phyloP scores from a whole-genome alignment of 2,113 vertebrate genomes.

The Edolisoma coerulescens region DNA sequence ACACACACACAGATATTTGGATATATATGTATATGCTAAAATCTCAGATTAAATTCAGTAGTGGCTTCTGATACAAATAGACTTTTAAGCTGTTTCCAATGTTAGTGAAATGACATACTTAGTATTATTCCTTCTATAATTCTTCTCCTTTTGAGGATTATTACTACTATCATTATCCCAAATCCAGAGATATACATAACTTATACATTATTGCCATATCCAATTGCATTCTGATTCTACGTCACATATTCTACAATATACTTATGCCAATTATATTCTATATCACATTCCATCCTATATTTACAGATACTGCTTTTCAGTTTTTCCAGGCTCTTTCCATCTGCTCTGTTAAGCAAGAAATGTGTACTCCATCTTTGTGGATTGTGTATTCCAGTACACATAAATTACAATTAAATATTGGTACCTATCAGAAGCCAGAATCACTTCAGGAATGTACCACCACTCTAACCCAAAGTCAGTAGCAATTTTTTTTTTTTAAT shows the following conservation, averaged over 20 bases:
- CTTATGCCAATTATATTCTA: not conserved
- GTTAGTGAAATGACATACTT: not conserved
- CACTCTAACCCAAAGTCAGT: not conserved
- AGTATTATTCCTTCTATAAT: not conserved
- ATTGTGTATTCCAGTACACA: not conserved
- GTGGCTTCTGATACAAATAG: not conserved
- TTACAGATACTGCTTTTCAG: not conserved
- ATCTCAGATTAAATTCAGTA: not conserved
- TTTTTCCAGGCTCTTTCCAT: not conserved
- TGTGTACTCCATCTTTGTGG: not conserved
- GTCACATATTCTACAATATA: not conserved
- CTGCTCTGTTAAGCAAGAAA: not conserved
- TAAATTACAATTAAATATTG: not conserved
- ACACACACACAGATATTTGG: not conserved
- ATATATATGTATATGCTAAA: not conserved
- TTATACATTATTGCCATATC: not conserved
- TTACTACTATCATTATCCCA: not conserved
- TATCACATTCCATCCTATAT: not conserved
- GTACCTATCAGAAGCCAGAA: not conserved
- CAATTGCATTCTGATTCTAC: not conserved
- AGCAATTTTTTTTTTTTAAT: not conserved
- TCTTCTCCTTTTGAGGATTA: not conserved
- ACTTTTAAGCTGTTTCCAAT: not conserved
- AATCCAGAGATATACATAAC: not conserved
- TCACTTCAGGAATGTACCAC: not conserved